phyloP scores from a whole-genome alignment of 2,113 vertebrate genomes.

The Spea multiplicata region DNA sequence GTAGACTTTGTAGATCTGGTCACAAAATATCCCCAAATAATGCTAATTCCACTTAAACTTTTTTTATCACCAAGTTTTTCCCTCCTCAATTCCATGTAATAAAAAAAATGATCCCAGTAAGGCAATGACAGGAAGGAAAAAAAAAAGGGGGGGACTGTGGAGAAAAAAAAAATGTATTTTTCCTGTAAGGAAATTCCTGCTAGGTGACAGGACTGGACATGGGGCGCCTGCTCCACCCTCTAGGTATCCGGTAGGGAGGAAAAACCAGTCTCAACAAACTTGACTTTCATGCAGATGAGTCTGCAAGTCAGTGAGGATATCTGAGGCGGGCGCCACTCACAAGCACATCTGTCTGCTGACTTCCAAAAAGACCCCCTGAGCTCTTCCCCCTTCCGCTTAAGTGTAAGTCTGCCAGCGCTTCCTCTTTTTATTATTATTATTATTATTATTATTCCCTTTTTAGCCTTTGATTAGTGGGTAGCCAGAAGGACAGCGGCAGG shows the following conservation, averaged over 20 bases:
- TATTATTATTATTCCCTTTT: too few relatives aligned
- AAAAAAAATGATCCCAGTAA: background rate
- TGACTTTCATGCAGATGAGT: constrained; percentile 52
- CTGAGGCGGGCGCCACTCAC: constrained; percentile 39
- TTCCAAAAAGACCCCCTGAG: constrained; percentile 15
- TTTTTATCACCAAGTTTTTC: background rate
- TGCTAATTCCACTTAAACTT: background rate
- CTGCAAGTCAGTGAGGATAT: constrained; percentile 29
- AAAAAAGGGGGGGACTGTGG: background rate
- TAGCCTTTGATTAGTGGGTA: too few relatives aligned
- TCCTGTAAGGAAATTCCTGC: constrained; percentile 65
- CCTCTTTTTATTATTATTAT: too few relatives aligned
- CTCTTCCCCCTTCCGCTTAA: constrained; percentile 39
- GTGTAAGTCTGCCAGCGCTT: background rate
- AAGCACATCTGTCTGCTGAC: constrained; percentile 55
- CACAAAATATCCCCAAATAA: background rate
- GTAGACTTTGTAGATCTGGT: too few relatives aligned
- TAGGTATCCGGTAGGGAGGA: constrained; percentile 61
- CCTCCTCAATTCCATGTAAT: too few relatives aligned
- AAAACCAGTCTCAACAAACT: constrained; percentile 60
- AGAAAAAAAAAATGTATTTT: constrained; percentile 40
- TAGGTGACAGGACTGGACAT: constrained; percentile 57
- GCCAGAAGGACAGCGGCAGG: too few relatives aligned
- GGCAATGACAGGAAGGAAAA: constrained; percentile 31
- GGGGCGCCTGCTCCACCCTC: constrained; percentile 63